Evolutionary conservation across 2,113 vertebrate species (phyloP).

Genomic region (Leiothrix lutea): DNA sequence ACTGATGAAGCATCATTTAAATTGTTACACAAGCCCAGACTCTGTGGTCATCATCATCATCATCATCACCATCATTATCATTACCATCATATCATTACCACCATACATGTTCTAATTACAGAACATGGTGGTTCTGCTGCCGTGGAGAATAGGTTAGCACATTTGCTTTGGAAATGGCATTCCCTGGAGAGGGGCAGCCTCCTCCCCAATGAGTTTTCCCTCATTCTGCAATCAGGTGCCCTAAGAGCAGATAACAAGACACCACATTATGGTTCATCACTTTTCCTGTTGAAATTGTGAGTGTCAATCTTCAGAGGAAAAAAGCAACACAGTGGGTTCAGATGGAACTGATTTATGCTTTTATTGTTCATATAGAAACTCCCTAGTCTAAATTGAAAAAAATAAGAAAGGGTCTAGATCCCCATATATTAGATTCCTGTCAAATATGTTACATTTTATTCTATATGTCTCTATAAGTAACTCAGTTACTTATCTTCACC

Average conservation of each 20-base stretch:
- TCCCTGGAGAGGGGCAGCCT: neutral
- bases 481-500: neutral
- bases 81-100: neutral
- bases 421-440: neutral
- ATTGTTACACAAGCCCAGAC: neutral
- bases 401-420: neutral
- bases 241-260: neutral
- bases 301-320: neutral
- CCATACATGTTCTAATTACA: too few relatives aligned
- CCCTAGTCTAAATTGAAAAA: neutral
- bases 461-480: neutral
- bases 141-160: rapidly evolving
- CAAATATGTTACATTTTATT: neutral
- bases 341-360: neutral
- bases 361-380: neutral
- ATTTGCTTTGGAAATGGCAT: neutral
- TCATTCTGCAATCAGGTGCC: neutral
- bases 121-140: neutral
- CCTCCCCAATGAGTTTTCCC: neutral
- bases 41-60: neutral
- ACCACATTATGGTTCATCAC: rapidly evolving
- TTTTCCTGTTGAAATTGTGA: neutral
- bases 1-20: neutral
- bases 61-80: too few relatives aligned
- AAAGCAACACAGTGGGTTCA: neutral